These are phyloP conservation scores for Drosophila niveifrons DNA, from an alignment of 2,888 invertebrate species.

Conservation along the genomic window DNA sequence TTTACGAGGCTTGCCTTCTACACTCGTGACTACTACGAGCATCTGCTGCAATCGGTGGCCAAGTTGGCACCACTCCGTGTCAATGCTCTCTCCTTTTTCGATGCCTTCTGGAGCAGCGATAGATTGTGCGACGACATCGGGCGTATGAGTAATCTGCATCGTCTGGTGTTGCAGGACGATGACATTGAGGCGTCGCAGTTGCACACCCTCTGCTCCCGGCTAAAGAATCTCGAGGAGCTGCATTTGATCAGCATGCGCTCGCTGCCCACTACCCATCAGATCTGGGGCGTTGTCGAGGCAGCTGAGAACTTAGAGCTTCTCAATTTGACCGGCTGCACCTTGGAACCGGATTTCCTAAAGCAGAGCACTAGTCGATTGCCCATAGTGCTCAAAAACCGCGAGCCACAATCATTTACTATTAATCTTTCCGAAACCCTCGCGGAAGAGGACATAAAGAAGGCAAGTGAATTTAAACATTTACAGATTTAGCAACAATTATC, in stretches of 20 bases:
- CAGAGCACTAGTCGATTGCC: background rate
- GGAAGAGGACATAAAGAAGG: background rate
- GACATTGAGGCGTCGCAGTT: conserved; percentile 51
- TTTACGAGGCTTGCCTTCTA: conserved; percentile 46
- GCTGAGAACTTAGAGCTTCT: conserved; percentile 26
- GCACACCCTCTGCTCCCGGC: conserved; percentile 25
- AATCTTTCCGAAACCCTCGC: conserved; percentile 32
- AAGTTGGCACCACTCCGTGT: conserved; percentile 25
- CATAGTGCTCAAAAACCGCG: background rate
- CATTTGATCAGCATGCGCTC: conserved; percentile 55
- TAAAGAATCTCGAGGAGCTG: conserved; percentile 57
- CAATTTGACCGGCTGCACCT: conserved; percentile 38
- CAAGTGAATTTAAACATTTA: background rate
- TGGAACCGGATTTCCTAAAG: conserved; percentile 29
- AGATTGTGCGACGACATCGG: background rate
- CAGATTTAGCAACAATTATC: background rate
- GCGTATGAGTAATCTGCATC: conserved; percentile 42
- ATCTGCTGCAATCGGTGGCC: conserved; percentile 35
- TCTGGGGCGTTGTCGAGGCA: conserved; percentile 45
- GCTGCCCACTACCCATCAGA: conserved; percentile 40
- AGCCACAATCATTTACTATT: conserved; percentile 28
- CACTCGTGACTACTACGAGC: conserved; percentile 42
- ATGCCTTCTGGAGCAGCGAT: conserved; percentile 47
- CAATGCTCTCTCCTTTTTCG: conserved; percentile 48
- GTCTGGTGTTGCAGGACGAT: conserved; percentile 49